Evolutionary conservation across 2,888 invertebrate species (phyloP).

Genomic region (Ichneumoninae sp.): DNA sequence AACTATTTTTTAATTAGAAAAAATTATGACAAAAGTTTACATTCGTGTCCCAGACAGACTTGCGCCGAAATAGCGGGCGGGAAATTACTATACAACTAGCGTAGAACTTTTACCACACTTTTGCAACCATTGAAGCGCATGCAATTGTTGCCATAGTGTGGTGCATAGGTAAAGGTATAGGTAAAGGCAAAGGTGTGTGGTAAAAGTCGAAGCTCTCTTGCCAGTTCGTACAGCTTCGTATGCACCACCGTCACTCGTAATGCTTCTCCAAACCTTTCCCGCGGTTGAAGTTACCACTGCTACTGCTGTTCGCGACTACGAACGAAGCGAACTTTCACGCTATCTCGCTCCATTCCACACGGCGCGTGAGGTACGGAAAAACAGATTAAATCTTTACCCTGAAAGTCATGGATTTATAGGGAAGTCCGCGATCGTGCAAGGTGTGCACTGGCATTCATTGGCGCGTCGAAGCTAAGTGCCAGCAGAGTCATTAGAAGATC

Average conservation of each 20-base stretch:
- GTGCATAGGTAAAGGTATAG: too few species aligned
- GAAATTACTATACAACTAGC: neutral
- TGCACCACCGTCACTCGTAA: neutral
- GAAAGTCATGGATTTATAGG: conserved; percentile 72
- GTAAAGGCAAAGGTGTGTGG: too few species aligned
- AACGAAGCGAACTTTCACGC: conserved; percentile 41
- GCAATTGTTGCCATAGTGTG: neutral
- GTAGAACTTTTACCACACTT: neutral
- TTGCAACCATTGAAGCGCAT: neutral
- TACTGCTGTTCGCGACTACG: conserved; percentile 54
- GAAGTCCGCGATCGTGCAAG: conserved; percentile 69
- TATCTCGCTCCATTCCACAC: conserved; percentile 36
- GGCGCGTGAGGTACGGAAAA: conserved; percentile 20
- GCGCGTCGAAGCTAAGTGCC: conserved; percentile 64
- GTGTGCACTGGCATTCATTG: conserved; percentile 65
- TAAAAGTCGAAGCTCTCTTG: neutral
- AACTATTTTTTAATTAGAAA: neutral
- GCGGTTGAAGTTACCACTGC: conserved; percentile 43
- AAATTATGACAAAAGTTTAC: neutral
- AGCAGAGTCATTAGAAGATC: conserved; percentile 76
- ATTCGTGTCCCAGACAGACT: too few species aligned
- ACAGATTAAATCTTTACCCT: conserved; percentile 56
- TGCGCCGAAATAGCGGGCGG: too few species aligned
- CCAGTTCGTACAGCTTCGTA: neutral
- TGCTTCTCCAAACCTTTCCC: conserved; percentile 38